Conservation (phyloP, 2,797 vertebrate species). For the Sebastes reedi region DNA sequence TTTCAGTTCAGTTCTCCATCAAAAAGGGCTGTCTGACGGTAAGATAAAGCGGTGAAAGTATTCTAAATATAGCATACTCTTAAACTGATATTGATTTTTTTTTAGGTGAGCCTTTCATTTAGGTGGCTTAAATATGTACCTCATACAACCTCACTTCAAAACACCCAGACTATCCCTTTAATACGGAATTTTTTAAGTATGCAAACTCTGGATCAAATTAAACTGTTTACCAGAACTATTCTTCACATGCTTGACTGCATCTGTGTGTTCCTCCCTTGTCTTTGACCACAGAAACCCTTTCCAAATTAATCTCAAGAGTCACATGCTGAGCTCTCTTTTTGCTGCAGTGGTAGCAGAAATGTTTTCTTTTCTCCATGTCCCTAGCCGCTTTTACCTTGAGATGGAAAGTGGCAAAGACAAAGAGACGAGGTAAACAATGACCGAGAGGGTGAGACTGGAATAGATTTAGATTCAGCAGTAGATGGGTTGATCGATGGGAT, state of each 20-base stretch:
- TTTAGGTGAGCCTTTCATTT: no score
- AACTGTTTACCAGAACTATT: slow-evolving; percentile 1
- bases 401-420: neutral
- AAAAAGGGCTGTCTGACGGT: fast-evolving
- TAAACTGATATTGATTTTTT: no score
- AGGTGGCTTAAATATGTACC: no score
- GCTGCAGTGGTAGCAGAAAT: slow-evolving; percentile 18
- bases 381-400: neutral
- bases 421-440: neutral
- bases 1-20: no score
- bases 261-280: slow-evolving; percentile 1
- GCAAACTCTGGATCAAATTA: slow-evolving; percentile 7
- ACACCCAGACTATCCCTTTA: neutral
- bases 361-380: neutral
- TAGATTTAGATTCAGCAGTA: neutral
- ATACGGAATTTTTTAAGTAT: neutral
- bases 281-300: slow-evolving; percentile 28
- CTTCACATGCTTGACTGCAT: neutral
- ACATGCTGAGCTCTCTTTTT: slow-evolving; percentile 28
- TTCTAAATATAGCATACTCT: no score
- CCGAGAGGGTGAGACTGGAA: neutral
- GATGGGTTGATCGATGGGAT: neutral
- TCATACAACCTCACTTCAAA: no score
- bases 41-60: no score
- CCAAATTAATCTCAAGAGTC: slow-evolving; percentile 48